These are phyloP conservation scores for Anoplopoma fimbria DNA, from an alignment of 2,113 vertebrate species.

Conservation along the genomic window DNA sequence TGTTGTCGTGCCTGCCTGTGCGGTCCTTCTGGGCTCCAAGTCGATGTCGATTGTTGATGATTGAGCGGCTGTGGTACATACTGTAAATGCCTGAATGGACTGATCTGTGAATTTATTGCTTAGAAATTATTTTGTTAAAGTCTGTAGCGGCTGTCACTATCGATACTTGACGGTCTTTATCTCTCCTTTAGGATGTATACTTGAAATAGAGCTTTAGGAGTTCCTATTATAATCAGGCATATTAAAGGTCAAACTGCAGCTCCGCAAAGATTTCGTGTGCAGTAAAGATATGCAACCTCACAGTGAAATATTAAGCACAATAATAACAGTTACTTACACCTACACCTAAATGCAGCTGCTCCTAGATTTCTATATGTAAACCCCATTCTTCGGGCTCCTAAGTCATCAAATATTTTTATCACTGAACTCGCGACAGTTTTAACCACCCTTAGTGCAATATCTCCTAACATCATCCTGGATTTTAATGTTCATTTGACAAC, in stretches of 20 bases:
- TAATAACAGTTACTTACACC: neutral
- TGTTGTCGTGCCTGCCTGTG: conserved; percentile 39
- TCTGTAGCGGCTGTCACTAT: accelerated
- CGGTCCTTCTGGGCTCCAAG: neutral
- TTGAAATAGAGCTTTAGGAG: neutral
- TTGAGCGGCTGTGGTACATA: neutral
- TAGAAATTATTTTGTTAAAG: too few species aligned
- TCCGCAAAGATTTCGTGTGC: conserved; percentile 22
- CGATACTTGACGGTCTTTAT: neutral
- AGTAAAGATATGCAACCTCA: conserved; percentile 26
- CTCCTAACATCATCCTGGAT: too few species aligned
- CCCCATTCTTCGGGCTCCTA: too few species aligned
- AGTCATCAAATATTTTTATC: too few species aligned
- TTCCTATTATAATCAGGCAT: conserved; percentile 39
- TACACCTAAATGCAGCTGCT: too few species aligned
- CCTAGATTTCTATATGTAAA: neutral
- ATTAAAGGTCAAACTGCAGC: neutral
- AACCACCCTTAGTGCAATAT: too few species aligned
- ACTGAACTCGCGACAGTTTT: too few species aligned
- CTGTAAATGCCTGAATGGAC: conserved; percentile 53
- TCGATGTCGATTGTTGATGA: conserved; percentile 50
- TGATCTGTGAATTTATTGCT: neutral
- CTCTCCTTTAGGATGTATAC: accelerated
- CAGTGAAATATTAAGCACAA: neutral
- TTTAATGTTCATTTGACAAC: too few species aligned